These are phyloP conservation scores for Agrotis ipsilon DNA, from an alignment of 2,888 invertebrate species.

Conservation along the genomic window DNA sequence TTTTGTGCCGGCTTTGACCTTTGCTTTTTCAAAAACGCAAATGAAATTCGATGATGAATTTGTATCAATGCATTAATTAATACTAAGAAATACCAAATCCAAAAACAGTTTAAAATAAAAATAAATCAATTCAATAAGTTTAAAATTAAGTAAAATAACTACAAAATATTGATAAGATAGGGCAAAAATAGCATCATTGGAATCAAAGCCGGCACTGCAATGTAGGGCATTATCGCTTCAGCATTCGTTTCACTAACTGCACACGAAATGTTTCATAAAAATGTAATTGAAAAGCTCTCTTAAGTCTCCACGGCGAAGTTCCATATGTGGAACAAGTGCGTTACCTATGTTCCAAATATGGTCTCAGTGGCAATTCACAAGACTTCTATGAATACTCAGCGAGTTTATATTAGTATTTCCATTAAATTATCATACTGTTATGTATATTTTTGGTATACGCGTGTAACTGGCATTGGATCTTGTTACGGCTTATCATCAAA, in stretches of 20 bases:
- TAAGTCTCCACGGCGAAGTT: slow-evolving; percentile 12
- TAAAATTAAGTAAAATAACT: slow-evolving; percentile 1
- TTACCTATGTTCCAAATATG: slow-evolving; percentile 42
- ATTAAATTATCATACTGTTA: slow-evolving; percentile 24
- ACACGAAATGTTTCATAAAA: slow-evolving; percentile 36
- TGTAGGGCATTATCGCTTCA: slow-evolving; percentile 52
- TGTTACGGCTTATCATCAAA: not conserved
- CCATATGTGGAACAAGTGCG: too few species aligned
- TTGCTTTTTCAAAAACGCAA: not conserved
- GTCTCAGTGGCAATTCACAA: slow-evolving; percentile 40
- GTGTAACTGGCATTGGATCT: slow-evolving; percentile 21
- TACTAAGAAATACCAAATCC: not conserved
- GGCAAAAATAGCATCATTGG: slow-evolving; percentile 25
- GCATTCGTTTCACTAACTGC: slow-evolving; percentile 47
- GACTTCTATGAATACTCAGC: slow-evolving; percentile 66
- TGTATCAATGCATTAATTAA: not conserved
- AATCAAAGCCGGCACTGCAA: slow-evolving; percentile 48
- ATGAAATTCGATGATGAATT: not conserved
- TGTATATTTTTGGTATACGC: slow-evolving; percentile 2
- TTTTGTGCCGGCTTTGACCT: slow-evolving; percentile 58
- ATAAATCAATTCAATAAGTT: not conserved
- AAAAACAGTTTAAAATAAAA: not conserved
- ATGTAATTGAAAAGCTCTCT: slow-evolving; percentile 62
- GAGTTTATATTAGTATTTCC: slow-evolving; percentile 46
- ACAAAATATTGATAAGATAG: slow-evolving; percentile 31